These are phyloP conservation scores for Diorhabda carinulata DNA, from an alignment of 1,140 invertebrate genomes.

Conservation along the genomic window DNA sequence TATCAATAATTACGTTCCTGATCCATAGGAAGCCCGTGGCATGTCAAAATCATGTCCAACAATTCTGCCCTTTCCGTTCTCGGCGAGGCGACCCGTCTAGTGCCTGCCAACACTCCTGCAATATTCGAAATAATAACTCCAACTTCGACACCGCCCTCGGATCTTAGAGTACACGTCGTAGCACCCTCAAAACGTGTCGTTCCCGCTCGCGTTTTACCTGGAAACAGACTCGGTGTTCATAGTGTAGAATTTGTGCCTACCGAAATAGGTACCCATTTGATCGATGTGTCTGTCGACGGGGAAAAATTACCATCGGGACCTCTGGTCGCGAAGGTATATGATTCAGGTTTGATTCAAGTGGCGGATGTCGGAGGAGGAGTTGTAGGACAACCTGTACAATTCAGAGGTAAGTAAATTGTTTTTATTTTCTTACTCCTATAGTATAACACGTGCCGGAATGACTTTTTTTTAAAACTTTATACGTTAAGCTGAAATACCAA, in stretches of 20 bases:
- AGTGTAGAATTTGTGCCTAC: slow-evolving; percentile 85
- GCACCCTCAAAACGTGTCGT: slow-evolving; percentile 69
- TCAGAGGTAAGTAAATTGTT: slow-evolving; percentile 66
- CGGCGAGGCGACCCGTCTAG: slow-evolving; percentile 81
- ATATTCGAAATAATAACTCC: slow-evolving; percentile 80
- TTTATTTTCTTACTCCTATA: not conserved
- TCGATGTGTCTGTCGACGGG: slow-evolving; percentile 78
- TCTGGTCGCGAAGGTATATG: slow-evolving; percentile 88
- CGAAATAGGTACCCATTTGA: slow-evolving; percentile 87
- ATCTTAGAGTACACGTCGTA: slow-evolving; percentile 56
- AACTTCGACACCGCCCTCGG: slow-evolving; percentile 45
- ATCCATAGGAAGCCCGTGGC: slow-evolving; percentile 81
- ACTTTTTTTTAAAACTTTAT: not conserved
- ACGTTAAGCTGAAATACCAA: too few species aligned
- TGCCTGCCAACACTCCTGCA: slow-evolving; percentile 78
- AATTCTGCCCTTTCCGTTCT: slow-evolving; percentile 66
- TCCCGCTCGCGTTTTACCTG: slow-evolving; percentile 65
- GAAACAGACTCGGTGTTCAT: slow-evolving; percentile 72
- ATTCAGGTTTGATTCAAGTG: slow-evolving; percentile 85
- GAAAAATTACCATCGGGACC: slow-evolving; percentile 82
- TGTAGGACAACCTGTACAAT: slow-evolving; percentile 88
- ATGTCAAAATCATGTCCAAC: slow-evolving; percentile 76
- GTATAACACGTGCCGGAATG: not conserved
- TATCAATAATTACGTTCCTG: not conserved
- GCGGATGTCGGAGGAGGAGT: slow-evolving; percentile 88